Base-by-base conservation (phyloP, 1,140 invertebrate genomes). In the Drosophila ironensis region DNA sequence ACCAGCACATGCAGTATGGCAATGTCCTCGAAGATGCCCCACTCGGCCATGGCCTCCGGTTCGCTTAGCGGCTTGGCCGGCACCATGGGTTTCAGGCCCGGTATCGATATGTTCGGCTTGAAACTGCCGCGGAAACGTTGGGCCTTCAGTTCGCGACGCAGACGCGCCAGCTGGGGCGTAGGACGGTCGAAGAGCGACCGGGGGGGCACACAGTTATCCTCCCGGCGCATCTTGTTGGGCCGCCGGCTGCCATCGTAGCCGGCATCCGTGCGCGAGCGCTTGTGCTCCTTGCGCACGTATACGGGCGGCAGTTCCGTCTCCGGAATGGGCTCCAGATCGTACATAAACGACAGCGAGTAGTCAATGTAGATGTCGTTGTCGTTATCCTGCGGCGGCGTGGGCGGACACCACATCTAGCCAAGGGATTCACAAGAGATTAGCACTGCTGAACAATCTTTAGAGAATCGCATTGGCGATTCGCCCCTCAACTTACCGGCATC, bases 1-100 rank as follows among this genome's bases (percentile, higher is more conserved):
- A 96, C 94, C 4, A 99, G 93, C 0, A 96, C 94, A 92, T 98
- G 93, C n/a, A 98, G 90, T 5, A 98, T 91, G 9, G 95, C 93
- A 92, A 95, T 96, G 89, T 99, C 98, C 90, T 98, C 97, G 77
- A 96, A 94, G 17, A 97, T 94, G 16, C 95, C 92, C 97, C 97
- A 98, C 66, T 97, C 96, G 17, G 95, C 94, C 63, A 93, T 91
- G 67, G 92, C 92, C 38, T 94, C 94, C 14, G 92, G 93, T 57
- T 95, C 93, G 0, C 90, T 87, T 1, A 92, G 75, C 0, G 93
- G 92, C 80, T 94, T 93, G 2, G 90, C 73, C 0, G 92, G 91
- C 20, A 89, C 22, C 27, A 78, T 80, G 2, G 87, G 90, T 81
- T 94, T 94, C 0, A 93, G 67, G 4, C 92, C 91, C 4, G 93